Base-by-base conservation (phyloP, 2,113 vertebrate genomes). In the Pitta sordida region DNA sequence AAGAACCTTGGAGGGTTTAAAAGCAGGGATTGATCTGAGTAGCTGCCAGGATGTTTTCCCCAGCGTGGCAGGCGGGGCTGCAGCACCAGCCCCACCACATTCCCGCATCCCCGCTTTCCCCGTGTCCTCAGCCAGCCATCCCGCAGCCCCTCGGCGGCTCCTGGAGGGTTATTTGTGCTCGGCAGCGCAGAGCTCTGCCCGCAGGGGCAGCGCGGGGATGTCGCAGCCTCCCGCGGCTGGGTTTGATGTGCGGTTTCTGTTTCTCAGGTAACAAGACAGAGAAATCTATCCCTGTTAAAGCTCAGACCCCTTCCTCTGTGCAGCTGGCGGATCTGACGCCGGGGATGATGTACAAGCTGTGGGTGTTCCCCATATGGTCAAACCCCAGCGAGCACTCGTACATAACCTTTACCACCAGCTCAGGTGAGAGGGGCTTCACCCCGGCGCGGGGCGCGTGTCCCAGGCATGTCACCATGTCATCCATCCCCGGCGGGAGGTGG, bases 401-500 rank as follows among this genome's bases (percentile, higher is more conserved):
- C 96, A 96, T 98, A 98, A 98, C 97, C 98, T 99, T 99, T 98
- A 98, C 99, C 97, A 99, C 99, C 97, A 99, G 98, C 97, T 94
- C 99, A 99, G 99, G 99, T 99, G 99, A 99, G 99, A 97, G n/a
- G 97, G 97, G 96, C 83, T 32, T 27, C 46, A 80, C 96, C 65
- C 70, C 37, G 18, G 62, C 59, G 77, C 71, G 95, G 95, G 78
- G 24, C 34, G 27, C 39, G 44, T 34, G 65, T 68, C 44, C 44
- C 44, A 26, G 23, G 65, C 93, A 93, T 88, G 89, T 86, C 95
- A 21, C 93, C 93, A 93, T 88, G 89, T 86, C 93, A 75, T 73
- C 78, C 90, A 48, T 95, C 81, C 52, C 88, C 71, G 44, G 84
- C 16, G 89, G 82, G 93, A 75, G 83, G 86, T 19, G 59, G 84